Conservation (phyloP, 2,888 invertebrate species). For the Agrotis segetum region DNA sequence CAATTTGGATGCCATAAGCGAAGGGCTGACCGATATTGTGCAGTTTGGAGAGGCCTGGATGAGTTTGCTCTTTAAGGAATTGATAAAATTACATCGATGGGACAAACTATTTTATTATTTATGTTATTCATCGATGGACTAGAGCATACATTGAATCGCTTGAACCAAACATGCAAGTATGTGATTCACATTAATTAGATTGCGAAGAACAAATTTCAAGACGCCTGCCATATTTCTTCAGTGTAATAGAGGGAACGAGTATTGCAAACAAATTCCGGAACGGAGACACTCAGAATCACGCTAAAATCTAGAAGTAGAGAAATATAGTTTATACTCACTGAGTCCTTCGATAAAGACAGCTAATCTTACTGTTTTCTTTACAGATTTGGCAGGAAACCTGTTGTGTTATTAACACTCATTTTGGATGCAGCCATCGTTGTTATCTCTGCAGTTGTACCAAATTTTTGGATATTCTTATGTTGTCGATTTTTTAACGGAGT, state of each 20-base stretch:
- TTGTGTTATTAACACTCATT: constrained; percentile 83
- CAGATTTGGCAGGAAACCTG: constrained; percentile 33
- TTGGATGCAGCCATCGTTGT: constrained; percentile 90
- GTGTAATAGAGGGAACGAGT: neutral
- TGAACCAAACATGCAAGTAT: too few species aligned
- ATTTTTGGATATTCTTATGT: constrained; percentile 91
- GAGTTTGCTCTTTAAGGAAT: too few species aligned
- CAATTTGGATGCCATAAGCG: too few species aligned
- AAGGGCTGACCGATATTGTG: too few species aligned
- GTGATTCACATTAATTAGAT: too few species aligned
- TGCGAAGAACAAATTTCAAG: neutral
- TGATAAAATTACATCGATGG: too few species aligned
- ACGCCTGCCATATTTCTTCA: neutral
- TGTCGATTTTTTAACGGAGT: constrained; percentile 91
- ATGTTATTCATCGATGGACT: too few species aligned
- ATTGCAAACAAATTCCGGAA: neutral
- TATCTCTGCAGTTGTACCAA: constrained; percentile 89
- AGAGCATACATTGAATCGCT: too few species aligned
- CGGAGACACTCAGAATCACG: neutral
- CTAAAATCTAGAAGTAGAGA: too few species aligned
- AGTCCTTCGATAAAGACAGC: neutral
- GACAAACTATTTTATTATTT: too few species aligned
- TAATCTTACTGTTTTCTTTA: constrained; percentile 18
- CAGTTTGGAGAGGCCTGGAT: too few species aligned
- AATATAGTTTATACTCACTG: neutral